Base-by-base conservation (phyloP, 1,140 invertebrate genomes). In the Camponotus floridanus region DNA sequence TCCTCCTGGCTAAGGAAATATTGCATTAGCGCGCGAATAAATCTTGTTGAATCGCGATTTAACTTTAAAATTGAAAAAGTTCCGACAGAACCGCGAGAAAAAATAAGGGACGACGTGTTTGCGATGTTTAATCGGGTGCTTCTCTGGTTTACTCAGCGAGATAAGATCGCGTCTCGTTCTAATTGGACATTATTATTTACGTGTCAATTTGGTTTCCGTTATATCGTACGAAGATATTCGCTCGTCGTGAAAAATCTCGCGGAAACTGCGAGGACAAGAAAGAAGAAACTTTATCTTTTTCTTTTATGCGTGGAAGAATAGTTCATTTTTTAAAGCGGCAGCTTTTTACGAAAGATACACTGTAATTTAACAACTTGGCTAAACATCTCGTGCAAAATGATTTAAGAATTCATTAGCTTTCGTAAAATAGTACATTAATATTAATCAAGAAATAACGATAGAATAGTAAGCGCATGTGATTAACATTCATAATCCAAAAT, bases 1-100 rank as follows among this genome's bases (percentile, higher is more conserved):
- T 83, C 13, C 68, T 83, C 26, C 31, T 45, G 68, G 42, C 79
- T 83, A 74, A 62, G 79, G 68, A 83, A 83, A 83, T 83, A 83
- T 83, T 83, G 68, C 68, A 83, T 83, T 83, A 83, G 79, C 68
- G 55, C 55, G 31, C 55, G 79, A 59, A 61, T 83, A 83, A 83
- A 83, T 83, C 79, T 83, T 83, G 79, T 83, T 83, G 68, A 62
- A 83, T 83, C 68, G 79, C 79, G 79, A 83, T 83, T 83, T 83
- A 83, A 83, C 79, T 83, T 83, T 83, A 83, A 83, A 83, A 83
- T 83, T 83, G 79, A 83, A 83, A 83, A 83, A 83, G 79, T 83
- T 83, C 68, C 84, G 39, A 3, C 21, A 13, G 26, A 42, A 86
- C 65, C 67, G 78, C 76, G 55, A 71, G 67, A 84, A 84, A 83